phyloP scores from a whole-genome alignment of 2,888 invertebrate species.

The Cylindroiulus punctatus region DNA sequence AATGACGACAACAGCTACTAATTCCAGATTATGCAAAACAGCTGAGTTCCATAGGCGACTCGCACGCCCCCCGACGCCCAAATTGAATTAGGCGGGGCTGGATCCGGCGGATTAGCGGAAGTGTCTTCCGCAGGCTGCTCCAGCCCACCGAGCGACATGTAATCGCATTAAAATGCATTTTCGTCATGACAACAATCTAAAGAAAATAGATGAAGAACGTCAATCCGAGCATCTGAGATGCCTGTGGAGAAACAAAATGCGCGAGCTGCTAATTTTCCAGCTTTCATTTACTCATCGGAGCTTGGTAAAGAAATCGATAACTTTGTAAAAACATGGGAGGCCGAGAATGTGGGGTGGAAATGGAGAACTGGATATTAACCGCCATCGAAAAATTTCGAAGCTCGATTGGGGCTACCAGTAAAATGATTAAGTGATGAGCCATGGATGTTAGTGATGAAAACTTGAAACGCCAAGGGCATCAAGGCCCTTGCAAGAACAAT shows the following conservation, averaged over 20 bases:
- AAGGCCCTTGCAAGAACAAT: no score
- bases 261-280: neutral
- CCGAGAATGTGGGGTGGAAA: no score
- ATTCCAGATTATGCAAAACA: slow-evolving; percentile 11
- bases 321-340: no score
- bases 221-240: neutral
- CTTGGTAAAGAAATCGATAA: no score
- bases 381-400: no score
- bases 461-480: no score
- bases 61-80: neutral
- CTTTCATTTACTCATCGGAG: neutral
- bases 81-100: slow-evolving; percentile 3
- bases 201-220: neutral
- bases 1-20: neutral
- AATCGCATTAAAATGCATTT: slow-evolving; percentile 11
- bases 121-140: neutral
- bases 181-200: neutral
- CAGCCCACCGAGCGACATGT: neutral
- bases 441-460: no score
- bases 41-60: neutral
- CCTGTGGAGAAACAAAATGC: slow-evolving; percentile 7
- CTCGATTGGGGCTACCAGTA: no score
- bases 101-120: neutral
- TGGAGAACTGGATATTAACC: no score
- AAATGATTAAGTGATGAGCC: no score